Evolutionary conservation across 2,113 vertebrate genomes (phyloP), one percentile per base, ranked within the genome.

Genomic region (Geococcyx californianus): DNA sequence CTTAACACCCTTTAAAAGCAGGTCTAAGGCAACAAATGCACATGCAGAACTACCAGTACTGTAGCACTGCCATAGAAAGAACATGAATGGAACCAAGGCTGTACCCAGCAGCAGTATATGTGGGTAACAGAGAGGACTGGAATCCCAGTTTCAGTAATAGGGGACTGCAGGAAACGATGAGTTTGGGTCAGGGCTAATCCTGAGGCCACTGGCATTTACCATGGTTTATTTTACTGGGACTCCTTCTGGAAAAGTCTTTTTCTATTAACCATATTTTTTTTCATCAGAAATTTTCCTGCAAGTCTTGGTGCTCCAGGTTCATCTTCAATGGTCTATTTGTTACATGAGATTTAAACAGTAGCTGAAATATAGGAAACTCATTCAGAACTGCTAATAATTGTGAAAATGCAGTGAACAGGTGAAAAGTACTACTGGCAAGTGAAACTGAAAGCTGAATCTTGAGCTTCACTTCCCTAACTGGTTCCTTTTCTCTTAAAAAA

Each of bases 71-170:
- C 29, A 29, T 36, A 52, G 20, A 67, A 4, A 58, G 34, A 7
- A 69, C 42, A 59, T 0, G 21, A 81, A 74, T 9, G 29, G 55
- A 87, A 73, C 1, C 0, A 80, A 69, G 0, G 1, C 21, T 55
- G 51, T 33, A 54, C 5, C 2, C 38, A 73, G 33, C 42, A 49
- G 23, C 20, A 13, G 7, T 26, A 87, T 25, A 67, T 0, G 1
- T 18, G 33, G 81, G 24, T 59, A 87, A 78, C 11, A 59, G 31
- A 42, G 19, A 66, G 25, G 42, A 47, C 14, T 45, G 19, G 29
- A 89, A 78, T 70, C 20, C 20, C 20, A 12, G 15, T 40, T 77
- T 81, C 66, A 51, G 28, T 59, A 24, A 76, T 34, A 87, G 17
- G 5, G 0, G 3, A 55, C 16, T 31, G 51, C 25, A 87, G 31